Conservation (phyloP, 2,888 invertebrate genomes). For the Leptodirus hochenwartii region DNA sequence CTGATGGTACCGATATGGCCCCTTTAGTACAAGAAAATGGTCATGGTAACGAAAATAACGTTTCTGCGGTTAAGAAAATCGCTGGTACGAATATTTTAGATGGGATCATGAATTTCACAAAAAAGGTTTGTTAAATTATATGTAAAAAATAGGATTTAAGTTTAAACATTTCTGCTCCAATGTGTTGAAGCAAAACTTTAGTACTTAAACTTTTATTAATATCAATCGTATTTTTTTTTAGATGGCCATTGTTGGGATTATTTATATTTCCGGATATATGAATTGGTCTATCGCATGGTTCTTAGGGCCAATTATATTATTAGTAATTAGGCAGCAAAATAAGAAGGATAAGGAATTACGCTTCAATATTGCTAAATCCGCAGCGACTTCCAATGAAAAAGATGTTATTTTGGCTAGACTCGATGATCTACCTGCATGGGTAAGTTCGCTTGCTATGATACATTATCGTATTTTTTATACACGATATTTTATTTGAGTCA, state of each 20-base stretch:
- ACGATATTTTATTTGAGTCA: background rate
- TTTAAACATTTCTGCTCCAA: too few species aligned
- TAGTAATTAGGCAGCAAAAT: conserved; percentile 64
- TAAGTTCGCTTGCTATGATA: conserved; percentile 26
- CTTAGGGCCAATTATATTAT: conserved; percentile 58
- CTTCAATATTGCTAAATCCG: conserved; percentile 56
- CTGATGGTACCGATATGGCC: too few species aligned
- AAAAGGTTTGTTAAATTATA: too few species aligned
- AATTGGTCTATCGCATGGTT: conserved; percentile 84
- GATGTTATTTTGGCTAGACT: conserved; percentile 71
- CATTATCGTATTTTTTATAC: too few species aligned
- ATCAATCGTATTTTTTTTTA: conserved; percentile 17
- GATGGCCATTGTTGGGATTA: conserved; percentile 52
- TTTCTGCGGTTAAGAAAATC: too few species aligned
- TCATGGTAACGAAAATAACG: too few species aligned
- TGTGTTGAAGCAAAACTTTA: too few species aligned
- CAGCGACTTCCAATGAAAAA: conserved; percentile 65
- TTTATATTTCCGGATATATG: conserved; percentile 70
- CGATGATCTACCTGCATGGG: conserved; percentile 89
- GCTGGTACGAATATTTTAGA: too few species aligned
- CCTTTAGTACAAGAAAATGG: too few species aligned
- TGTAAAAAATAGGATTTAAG: too few species aligned
- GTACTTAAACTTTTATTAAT: background rate
- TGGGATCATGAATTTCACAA: too few species aligned
- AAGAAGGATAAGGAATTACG: conserved; percentile 54